Evolutionary conservation across 2,113 vertebrate genomes (phyloP), one percentile per base, ranked within the genome.

Genomic region (Pipa parva): DNA sequence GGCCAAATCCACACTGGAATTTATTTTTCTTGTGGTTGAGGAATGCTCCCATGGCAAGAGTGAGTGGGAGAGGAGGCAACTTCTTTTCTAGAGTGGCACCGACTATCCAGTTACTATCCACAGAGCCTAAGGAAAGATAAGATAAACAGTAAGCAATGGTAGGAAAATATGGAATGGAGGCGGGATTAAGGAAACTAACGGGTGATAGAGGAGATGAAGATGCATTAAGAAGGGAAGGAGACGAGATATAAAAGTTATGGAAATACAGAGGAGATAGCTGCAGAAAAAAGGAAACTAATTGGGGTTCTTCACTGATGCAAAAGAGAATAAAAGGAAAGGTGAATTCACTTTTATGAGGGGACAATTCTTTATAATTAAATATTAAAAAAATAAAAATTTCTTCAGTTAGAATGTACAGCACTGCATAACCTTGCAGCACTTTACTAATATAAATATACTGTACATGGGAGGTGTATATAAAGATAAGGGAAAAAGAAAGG

Each of bases 1-100:
- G 83, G 39, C 90, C 88, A 0, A 95, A 94, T 58, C 93, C 94
- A 4, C 94, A 96, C 78, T 93, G 92, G 83, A 96, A 94, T 83
- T 93, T 94, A 85, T 92, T 92, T 76, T 94, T 94, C 59, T 89
- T 89, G 67, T 95, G 93, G 75, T 95, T 95, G 55, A 96, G 90
- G 81, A 94, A 95, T 74, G 92, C 92, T 18, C 93, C 90, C 0
- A 96, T 82, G 20, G 92, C 88, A 78, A 96, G 78, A 0, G 93
- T 90, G 54, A 95, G 86, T 10, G 94, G 93, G 39, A 95, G 80
- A 0, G 93, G 94, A 0, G 88, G n/a, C 7, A 95, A 86, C 77
- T 94, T 95, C 87, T 95, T 96, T 69, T 96, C 93, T 70, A 96
- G 79, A 0, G 88, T 91, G 11, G 92, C 92, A 0, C 93, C 94